A percentile compares a stretch with the other conserved stretches of the same genome.
phyloP scores from a whole-genome alignment of 1,140 invertebrate species.

The Ips nitidus region DNA sequence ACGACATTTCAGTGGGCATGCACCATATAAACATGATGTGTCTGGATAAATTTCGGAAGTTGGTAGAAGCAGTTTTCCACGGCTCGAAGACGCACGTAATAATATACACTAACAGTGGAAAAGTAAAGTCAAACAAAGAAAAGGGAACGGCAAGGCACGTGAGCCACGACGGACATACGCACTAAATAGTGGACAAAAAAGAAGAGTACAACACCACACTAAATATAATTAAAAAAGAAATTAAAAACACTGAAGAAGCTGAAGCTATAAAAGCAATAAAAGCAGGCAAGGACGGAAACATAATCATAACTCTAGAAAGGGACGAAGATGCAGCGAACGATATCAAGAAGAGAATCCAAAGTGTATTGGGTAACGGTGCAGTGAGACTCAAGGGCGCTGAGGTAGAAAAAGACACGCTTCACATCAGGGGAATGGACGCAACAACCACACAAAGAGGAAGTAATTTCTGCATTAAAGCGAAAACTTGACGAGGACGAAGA shows the following conservation, averaged over 20 bases:
- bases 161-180: slow-evolving; percentile 24
- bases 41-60: not conserved
- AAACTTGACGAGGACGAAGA: not conserved
- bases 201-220: slow-evolving; percentile 12
- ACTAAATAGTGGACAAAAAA: slow-evolving; percentile 13
- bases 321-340: slow-evolving; percentile 7
- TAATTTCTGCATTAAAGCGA: slow-evolving; percentile 12
- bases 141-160: no score
- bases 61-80: not conserved
- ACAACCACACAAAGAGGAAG: slow-evolving; percentile 22
- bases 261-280: slow-evolving; percentile 17
- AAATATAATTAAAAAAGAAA: not conserved
- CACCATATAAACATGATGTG: not conserved
- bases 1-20: not conserved
- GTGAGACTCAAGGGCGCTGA: not conserved
- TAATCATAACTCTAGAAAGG: slow-evolving; percentile 18
- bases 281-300: slow-evolving; percentile 15
- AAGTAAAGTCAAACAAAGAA: not conserved
- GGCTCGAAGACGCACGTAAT: not conserved
- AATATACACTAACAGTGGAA: not conserved
- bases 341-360: not conserved
- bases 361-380: no score
- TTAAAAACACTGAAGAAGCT: slow-evolving; percentile 6
- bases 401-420: not conserved
- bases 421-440: slow-evolving; percentile 26